Evolutionary conservation across 2,113 vertebrate species (phyloP).

Genomic region (Chaenogobius annularis): DNA sequence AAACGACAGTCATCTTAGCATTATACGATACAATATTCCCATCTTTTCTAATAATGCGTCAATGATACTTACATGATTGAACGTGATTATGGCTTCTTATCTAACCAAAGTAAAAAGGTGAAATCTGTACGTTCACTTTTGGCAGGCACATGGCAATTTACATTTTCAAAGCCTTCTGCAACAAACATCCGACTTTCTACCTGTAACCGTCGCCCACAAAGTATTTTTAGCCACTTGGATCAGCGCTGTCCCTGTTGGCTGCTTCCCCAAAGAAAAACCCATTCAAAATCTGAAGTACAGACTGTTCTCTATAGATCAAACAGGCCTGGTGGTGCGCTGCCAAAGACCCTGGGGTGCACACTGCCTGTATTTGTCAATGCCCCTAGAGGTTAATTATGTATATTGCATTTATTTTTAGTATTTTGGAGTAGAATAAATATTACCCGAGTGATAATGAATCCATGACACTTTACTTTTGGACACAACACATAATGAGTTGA

Average conservation of each 20-base stretch:
- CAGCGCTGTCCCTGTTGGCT: constrained; percentile 51
- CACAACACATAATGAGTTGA: too few species aligned
- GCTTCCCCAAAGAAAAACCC: constrained; percentile 68
- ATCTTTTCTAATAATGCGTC: constrained; percentile 8
- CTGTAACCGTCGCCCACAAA: constrained; percentile 62
- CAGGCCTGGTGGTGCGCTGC: constrained; percentile 48
- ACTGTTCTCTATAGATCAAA: constrained; percentile 72
- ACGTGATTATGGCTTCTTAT: constrained; percentile 22
- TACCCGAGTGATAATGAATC: too few species aligned
- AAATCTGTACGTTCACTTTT: constrained; percentile 12
- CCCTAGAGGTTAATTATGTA: constrained; percentile 41
- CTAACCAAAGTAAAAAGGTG: constrained; percentile 7
- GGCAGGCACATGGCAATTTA: constrained; percentile 49
- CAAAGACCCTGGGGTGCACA: constrained; percentile 44
- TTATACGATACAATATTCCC: neutral
- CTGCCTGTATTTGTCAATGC: constrained; percentile 49
- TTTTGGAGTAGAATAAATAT: neutral
- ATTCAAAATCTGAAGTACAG: constrained; percentile 63
- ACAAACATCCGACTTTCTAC: constrained; percentile 49
- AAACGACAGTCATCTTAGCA: constrained; percentile 24
- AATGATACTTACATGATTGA: neutral
- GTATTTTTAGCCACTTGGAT: constrained; percentile 74
- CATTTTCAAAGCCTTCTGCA: constrained; percentile 60
- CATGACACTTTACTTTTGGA: too few species aligned
- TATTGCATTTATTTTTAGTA: neutral